These are phyloP conservation scores for Cremastinae sp. DNA, from an alignment of 2,888 invertebrate species.

Conservation along the genomic window DNA sequence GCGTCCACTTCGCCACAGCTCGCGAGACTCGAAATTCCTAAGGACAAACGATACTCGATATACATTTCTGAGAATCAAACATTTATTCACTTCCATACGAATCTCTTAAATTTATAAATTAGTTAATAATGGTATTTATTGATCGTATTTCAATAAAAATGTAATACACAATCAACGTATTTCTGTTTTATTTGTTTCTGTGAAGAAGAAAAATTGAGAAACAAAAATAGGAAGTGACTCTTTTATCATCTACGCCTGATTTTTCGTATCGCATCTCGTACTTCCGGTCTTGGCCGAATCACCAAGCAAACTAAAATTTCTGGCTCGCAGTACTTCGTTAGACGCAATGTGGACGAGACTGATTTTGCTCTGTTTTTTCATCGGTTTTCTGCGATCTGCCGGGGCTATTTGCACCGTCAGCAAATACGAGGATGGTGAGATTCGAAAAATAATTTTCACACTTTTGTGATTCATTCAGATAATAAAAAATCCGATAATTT, in stretches of 20 bases:
- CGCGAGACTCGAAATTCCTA: slow-evolving; percentile 92
- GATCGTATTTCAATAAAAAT: too few species aligned
- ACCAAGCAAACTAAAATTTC: slow-evolving; percentile 25
- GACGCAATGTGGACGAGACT: slow-evolving; percentile 55
- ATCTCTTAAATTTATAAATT: too few species aligned
- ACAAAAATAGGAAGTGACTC: slow-evolving; percentile 17
- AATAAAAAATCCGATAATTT: neutral
- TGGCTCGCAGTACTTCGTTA: slow-evolving; percentile 39
- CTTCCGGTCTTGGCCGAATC: slow-evolving; percentile 51
- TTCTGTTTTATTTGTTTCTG: neutral
- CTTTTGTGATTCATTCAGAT: neutral
- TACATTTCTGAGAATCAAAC: neutral
- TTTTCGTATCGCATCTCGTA: slow-evolving; percentile 50
- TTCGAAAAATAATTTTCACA: neutral
- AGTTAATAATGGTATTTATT: too few species aligned
- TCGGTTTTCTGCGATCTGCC: slow-evolving; percentile 44
- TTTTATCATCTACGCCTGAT: slow-evolving; percentile 38
- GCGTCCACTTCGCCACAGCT: slow-evolving; percentile 90
- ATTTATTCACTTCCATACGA: neutral
- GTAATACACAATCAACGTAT: too few species aligned
- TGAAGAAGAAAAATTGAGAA: slow-evolving; percentile 13
- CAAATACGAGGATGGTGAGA: slow-evolving; percentile 69
- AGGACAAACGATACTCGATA: slow-evolving; percentile 64
- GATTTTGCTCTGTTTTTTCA: slow-evolving; percentile 57
- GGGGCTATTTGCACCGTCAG: slow-evolving; percentile 64